A percentile compares a stretch with the other conserved stretches of the same genome.
Evolutionary conservation across 1,140 invertebrate genomes (phyloP).

Genomic region (Centruroides vittatus): DNA sequence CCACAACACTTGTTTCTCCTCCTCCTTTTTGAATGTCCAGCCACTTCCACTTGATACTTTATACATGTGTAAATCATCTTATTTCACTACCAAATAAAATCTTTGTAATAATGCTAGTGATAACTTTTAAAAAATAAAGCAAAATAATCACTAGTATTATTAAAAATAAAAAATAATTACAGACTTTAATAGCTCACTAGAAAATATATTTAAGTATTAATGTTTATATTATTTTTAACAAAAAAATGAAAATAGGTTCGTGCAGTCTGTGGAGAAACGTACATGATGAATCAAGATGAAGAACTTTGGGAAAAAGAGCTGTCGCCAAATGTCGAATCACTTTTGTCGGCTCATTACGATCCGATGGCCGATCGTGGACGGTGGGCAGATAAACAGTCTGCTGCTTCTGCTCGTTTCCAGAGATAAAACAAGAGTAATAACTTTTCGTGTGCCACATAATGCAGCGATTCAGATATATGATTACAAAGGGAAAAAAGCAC

Average conservation of each 20-base stretch:
- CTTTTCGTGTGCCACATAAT: slow-evolving; percentile 39
- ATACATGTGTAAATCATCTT: too few species aligned
- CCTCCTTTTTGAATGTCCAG: too few species aligned
- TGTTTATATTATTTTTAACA: too few species aligned
- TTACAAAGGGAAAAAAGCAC: slow-evolving; percentile 37
- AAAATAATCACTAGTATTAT: too few species aligned
- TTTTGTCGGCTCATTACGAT: slow-evolving; percentile 27
- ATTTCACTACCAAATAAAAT: too few species aligned
- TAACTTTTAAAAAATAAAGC: too few species aligned
- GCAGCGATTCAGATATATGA: slow-evolving; percentile 41
- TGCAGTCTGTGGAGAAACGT: slow-evolving; percentile 35
- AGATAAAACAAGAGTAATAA: slow-evolving; percentile 31
- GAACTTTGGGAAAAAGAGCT: slow-evolving; percentile 38
- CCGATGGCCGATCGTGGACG: slow-evolving; percentile 31
- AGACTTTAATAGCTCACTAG: too few species aligned
- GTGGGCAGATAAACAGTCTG: slow-evolving; percentile 4
- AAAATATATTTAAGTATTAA: too few species aligned
- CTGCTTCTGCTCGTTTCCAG: slow-evolving; percentile 5
- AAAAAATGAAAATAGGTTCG: slow-evolving; percentile 24
- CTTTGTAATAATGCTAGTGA: too few species aligned
- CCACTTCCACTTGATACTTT: too few species aligned
- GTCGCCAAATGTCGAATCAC: slow-evolving; percentile 29
- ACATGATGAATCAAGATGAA: slow-evolving; percentile 40
- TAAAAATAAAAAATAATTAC: too few species aligned
- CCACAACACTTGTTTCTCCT: too few species aligned